A percentile compares a stretch with the other conserved stretches of the same genome.
These are phyloP conservation scores for Chrysina gloriosa DNA, from an alignment of 2,888 invertebrate genomes.

Conservation along the genomic window DNA sequence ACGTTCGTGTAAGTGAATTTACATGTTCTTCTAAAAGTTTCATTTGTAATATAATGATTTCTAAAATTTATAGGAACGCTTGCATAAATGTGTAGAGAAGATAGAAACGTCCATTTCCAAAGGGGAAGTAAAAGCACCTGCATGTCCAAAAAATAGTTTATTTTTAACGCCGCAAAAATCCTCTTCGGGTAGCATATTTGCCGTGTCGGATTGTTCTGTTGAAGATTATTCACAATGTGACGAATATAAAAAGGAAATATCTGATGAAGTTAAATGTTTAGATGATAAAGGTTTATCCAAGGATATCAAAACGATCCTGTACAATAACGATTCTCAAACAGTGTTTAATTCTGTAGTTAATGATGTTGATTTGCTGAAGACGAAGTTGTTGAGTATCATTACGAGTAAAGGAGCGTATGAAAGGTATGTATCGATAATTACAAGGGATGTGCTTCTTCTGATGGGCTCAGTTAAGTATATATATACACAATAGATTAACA, in stretches of 20 bases:
- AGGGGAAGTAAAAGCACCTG: constrained; percentile 4
- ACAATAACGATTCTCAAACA: constrained; percentile 12
- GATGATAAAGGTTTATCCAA: neutral
- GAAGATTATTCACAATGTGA: constrained; percentile 2
- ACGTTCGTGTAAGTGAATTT: constrained; percentile 38
- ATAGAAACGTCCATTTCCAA: constrained; percentile 38
- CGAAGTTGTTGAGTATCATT: neutral
- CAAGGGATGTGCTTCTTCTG: too few species aligned
- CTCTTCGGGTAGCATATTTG: neutral
- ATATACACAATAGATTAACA: too few species aligned
- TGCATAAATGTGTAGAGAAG: constrained; percentile 43
- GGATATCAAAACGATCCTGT: constrained; percentile 6
- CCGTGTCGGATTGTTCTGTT: neutral
- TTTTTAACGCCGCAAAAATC: constrained; percentile 20
- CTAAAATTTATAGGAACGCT: constrained; percentile 35
- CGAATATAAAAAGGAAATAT: constrained; percentile 9
- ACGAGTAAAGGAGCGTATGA: neutral
- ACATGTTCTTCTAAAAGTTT: neutral
- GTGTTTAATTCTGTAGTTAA: constrained; percentile 11
- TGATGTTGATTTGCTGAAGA: constrained; percentile 11
- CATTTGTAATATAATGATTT: neutral
- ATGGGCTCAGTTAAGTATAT: too few species aligned
- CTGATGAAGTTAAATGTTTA: constrained; percentile 14
- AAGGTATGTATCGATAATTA: too few species aligned
- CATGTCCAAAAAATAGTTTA: neutral